Evolutionary conservation across 1,140 invertebrate species (phyloP).

Genomic region (Eufriesea mexicana): DNA sequence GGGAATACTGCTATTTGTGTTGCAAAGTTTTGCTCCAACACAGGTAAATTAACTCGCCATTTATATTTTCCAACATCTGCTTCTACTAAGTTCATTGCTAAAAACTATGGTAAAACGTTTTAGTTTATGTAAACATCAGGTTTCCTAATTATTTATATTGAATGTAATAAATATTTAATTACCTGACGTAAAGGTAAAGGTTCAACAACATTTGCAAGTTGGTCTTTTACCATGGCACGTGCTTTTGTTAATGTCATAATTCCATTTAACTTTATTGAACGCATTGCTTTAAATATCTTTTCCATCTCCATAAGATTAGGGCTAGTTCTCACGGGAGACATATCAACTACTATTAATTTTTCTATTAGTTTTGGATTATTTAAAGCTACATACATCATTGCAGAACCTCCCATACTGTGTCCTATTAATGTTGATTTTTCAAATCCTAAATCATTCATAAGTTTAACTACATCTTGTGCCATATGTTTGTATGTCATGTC

Average conservation of each 20-base stretch:
- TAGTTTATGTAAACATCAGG: slow-evolving; percentile 75
- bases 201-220: slow-evolving; percentile 79
- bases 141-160: slow-evolving; percentile 49
- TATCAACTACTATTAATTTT: slow-evolving; percentile 92
- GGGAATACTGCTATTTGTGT: slow-evolving; percentile 87
- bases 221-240: slow-evolving; percentile 84
- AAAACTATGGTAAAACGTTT: slow-evolving; percentile 85
- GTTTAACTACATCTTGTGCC: slow-evolving; percentile 87
- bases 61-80: slow-evolving; percentile 84
- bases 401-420: slow-evolving; percentile 95
- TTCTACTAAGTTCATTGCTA: slow-evolving; percentile 90
- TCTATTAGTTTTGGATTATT: slow-evolving; percentile 89
- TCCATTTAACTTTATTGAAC: slow-evolving; percentile 83
- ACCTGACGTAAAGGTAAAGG: slow-evolving; percentile 82
- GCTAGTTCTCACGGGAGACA: slow-evolving; percentile 88
- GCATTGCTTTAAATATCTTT: slow-evolving; percentile 87
- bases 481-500: slow-evolving; percentile 88
- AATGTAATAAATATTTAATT: slow-evolving; percentile 29
- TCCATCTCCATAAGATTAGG: slow-evolving; percentile 85
- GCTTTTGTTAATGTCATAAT: slow-evolving; percentile 86
- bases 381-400: slow-evolving; percentile 91
- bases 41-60: slow-evolving; percentile 90
- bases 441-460: slow-evolving; percentile 86
- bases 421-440: slow-evolving; percentile 88
- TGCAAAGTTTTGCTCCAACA: slow-evolving; percentile 86